Base-by-base conservation (phyloP, 2,113 vertebrate genomes). In the Synodontis membranacea region DNA sequence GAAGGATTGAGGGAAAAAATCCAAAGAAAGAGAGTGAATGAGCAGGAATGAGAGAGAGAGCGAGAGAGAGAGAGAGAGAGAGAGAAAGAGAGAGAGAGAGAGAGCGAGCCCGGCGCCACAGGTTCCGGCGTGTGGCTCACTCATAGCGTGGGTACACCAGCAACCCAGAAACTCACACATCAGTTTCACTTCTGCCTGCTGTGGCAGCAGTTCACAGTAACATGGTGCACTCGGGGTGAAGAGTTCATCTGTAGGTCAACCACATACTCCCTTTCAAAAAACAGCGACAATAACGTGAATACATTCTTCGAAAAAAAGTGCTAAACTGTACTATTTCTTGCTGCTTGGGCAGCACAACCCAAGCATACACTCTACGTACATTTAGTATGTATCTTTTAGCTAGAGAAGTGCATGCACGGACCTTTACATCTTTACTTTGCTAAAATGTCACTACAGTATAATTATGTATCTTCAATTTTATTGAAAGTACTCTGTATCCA, bases 121-220 rank as follows among this genome's bases (percentile, higher is more conserved):
- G 86, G 89, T 92, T 90, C 88, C 89, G 85, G 86, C 19, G 68
- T 89, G 90, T 90, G 91, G 66, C 64, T 90, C 92, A 90, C 87
- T 88, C 81, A 92, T 34, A 85, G 86, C 86, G n/a, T 85, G 87
- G 90, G 90, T 89, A 93, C 90, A 93, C 85, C 89, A 92, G 87
- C 91, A 90, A 89, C 85, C 91, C 90, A 90, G 75, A 91, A 93
- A 93, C 85, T 91, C 93, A 85, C 93, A 94, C 93, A 93, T 91
- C 92, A 88, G 94, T 95, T 95, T 95, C 95, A 94, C 92, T 95
- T 95, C 94, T 95, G 93, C 92, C 90, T 94, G 88, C 92, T 94
- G 93, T 94, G 94, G 93, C 93, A 94, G 91, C 91, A 89, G 86
- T 84, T 92, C 91, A 92, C 91, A 82, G 91, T 91, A 94, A 94